These are phyloP conservation scores for Drosophila tristis DNA, from an alignment of 1,140 invertebrate genomes.

Conservation along the genomic window DNA sequence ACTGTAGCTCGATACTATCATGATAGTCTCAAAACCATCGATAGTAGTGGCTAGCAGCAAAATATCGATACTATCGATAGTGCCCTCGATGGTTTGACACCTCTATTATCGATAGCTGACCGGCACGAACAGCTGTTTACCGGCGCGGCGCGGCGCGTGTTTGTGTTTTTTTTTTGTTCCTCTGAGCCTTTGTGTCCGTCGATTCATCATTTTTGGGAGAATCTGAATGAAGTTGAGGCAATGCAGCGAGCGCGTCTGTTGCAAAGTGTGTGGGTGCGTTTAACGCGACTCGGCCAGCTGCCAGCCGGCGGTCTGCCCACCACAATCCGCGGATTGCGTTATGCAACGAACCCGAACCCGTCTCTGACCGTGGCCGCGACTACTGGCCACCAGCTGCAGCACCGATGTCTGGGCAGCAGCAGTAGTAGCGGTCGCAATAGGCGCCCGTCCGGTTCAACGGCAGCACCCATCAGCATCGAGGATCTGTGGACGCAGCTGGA, in stretches of 20 bases:
- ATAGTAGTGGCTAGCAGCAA: too few species aligned
- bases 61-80: too few species aligned
- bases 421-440: background rate
- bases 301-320: background rate
- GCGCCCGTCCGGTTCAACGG: background rate
- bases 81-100: too few species aligned
- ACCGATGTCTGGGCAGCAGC: background rate
- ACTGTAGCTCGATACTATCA: too few species aligned
- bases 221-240: slow-evolving; percentile 14
- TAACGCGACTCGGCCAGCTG: slow-evolving; percentile 9
- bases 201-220: slow-evolving; percentile 1
- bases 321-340: background rate
- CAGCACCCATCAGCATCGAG: slow-evolving; percentile 18
- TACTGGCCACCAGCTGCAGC: background rate
- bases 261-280: slow-evolving; percentile 28
- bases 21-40: too few species aligned
- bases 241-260: slow-evolving; percentile 55
- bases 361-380: background rate
- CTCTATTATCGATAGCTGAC: too few species aligned
- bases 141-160: slow-evolving; percentile 22
- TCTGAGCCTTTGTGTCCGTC: too few species aligned
- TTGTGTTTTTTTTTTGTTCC: slow-evolving; percentile 8
- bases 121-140: slow-evolving; percentile 29
- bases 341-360: slow-evolving; percentile 6
- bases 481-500: slow-evolving; percentile 59